phyloP scores from a whole-genome alignment of 2,113 vertebrate genomes.

The Pollimyrus isidori region DNA sequence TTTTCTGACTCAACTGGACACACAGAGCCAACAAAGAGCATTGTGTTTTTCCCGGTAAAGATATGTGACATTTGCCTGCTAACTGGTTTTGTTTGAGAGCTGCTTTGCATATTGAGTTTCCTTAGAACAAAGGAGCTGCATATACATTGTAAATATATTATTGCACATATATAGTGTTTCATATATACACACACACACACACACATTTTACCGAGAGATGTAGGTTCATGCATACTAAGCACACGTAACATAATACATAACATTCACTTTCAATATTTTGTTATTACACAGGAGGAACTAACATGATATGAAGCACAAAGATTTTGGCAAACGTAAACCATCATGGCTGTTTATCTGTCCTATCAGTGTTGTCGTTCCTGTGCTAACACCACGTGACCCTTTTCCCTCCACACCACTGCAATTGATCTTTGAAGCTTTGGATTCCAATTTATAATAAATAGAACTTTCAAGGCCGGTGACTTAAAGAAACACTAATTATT shows the following conservation, averaged over 20 bases:
- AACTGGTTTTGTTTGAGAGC: not conserved
- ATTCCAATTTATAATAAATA: not conserved
- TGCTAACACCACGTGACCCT: not conserved
- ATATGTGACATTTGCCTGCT: not conserved
- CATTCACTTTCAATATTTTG: not conserved
- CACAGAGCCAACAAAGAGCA: not conserved
- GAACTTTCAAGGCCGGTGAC: not conserved
- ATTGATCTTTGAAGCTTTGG: not conserved
- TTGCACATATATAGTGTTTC: too few relatives aligned
- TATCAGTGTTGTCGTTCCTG: constrained; percentile 5
- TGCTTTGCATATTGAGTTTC: not conserved
- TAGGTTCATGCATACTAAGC: not conserved
- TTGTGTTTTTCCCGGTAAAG: not conserved
- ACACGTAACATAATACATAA: not conserved
- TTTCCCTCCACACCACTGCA: constrained; percentile 10
- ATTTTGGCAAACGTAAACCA: constrained; percentile 6
- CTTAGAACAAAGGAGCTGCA: not conserved
- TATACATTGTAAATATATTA: not conserved
- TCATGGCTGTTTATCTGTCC: not conserved
- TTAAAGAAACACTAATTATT: not conserved
- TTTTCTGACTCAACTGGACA: not conserved
- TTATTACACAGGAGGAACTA: constrained; percentile 7
- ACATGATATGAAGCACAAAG: not conserved
- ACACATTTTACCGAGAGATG: not conserved
- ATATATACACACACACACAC: too few relatives aligned